A percentile compares a stretch with the other conserved stretches of the same genome.
These are phyloP conservation scores for Syritta pipiens DNA, from an alignment of 2,888 invertebrate genomes.

Conservation along the genomic window DNA sequence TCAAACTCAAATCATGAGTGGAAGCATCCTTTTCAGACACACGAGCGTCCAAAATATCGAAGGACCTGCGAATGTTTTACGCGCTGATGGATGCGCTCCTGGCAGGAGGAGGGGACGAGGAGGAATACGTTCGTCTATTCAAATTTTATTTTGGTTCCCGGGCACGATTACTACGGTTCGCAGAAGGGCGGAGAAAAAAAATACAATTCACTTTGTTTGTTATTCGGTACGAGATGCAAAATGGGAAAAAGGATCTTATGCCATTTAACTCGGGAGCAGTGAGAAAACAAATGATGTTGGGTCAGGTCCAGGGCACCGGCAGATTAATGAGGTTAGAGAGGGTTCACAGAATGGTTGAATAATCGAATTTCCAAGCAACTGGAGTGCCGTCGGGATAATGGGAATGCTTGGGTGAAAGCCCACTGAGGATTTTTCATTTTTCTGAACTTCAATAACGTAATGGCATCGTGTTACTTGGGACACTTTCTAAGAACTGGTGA, in stretches of 20 bases:
- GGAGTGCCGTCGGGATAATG: background rate
- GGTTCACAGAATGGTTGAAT: conserved; percentile 31
- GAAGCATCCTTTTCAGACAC: too few relatives aligned
- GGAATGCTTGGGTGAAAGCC: background rate
- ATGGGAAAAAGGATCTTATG: conserved; percentile 3
- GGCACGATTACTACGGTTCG: background rate
- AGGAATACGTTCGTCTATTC: conserved; percentile 28
- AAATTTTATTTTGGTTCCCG: conserved; percentile 30
- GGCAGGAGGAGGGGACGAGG: background rate
- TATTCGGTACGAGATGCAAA: conserved; percentile 30
- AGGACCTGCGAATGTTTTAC: conserved; percentile 36
- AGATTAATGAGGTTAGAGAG: conserved; percentile 44
- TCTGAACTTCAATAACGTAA: too few relatives aligned
- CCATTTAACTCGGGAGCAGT: conserved; percentile 8
- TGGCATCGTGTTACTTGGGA: too few relatives aligned
- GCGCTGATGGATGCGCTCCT: conserved; percentile 15
- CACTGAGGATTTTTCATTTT: conserved; percentile 3
- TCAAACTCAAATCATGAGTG: too few relatives aligned
- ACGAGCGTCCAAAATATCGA: too few relatives aligned
- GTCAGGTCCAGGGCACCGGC: conserved; percentile 35
- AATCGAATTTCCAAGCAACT: conserved; percentile 44
- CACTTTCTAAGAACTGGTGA: too few relatives aligned
- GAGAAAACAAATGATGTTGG: conserved; percentile 48
- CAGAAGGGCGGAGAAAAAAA: conserved; percentile 8
- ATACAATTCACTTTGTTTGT: background rate